A percentile compares a stretch with the other conserved stretches of the same genome.
These are phyloP conservation scores for Sarotherodon lohbergeri DNA, from an alignment of 2,113 vertebrate species.

Conservation along the genomic window DNA sequence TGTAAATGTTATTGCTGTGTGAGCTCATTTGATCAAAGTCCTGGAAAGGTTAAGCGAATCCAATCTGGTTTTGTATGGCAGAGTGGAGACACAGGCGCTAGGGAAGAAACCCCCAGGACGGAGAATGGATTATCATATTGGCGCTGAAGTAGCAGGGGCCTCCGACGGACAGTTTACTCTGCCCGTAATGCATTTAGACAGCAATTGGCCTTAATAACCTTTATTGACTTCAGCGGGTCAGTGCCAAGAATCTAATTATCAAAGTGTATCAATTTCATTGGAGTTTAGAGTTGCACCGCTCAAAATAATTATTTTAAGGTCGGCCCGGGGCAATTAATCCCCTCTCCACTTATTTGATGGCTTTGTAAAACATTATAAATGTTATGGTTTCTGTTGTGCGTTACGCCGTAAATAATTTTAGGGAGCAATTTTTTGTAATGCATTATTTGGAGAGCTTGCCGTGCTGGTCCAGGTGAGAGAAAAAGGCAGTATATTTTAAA, in stretches of 20 bases:
- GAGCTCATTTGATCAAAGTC: slow-evolving; percentile 83
- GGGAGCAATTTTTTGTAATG: slow-evolving; percentile 22
- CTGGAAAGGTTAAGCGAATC: slow-evolving; percentile 84
- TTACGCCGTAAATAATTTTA: slow-evolving; percentile 62
- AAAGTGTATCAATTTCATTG: slow-evolving; percentile 90
- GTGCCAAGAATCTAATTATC: slow-evolving; percentile 91
- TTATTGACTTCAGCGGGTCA: slow-evolving; percentile 85
- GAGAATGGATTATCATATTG: slow-evolving; percentile 81
- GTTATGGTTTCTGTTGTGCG: slow-evolving; percentile 68
- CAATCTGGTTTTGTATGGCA: slow-evolving; percentile 83
- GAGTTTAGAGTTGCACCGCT: slow-evolving; percentile 81
- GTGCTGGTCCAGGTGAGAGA: not conserved
- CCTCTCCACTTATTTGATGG: slow-evolving; percentile 80
- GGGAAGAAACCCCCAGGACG: slow-evolving; percentile 72
- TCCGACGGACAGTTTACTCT: slow-evolving; percentile 80
- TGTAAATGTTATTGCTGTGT: slow-evolving; percentile 84
- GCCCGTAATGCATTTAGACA: slow-evolving; percentile 78
- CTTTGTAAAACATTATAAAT: slow-evolving; percentile 82
- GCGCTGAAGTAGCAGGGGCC: slow-evolving; percentile 78
- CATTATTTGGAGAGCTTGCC: slow-evolving; percentile 22
- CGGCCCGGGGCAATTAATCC: slow-evolving; percentile 82
- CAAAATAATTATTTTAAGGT: slow-evolving; percentile 85
- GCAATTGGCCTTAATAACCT: slow-evolving; percentile 91
- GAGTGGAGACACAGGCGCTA: slow-evolving; percentile 75
- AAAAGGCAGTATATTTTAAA: not conserved